Conservation (phyloP, 1,140 invertebrate species). For the Leptestheria dahalacensis region DNA sequence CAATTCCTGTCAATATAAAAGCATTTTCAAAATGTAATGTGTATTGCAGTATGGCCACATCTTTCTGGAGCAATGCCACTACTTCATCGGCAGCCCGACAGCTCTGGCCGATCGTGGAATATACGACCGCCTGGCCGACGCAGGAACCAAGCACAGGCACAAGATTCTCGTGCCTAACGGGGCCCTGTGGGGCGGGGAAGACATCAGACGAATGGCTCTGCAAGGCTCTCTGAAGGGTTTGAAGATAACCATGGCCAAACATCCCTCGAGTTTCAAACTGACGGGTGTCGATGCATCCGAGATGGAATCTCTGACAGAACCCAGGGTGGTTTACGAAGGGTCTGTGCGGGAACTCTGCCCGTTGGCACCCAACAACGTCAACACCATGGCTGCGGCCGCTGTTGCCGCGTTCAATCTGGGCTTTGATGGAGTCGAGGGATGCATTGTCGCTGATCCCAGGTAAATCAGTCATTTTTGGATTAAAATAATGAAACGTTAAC, state of each 20-base stretch:
- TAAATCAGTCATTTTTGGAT: slow-evolving; percentile 21
- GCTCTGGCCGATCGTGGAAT: slow-evolving; percentile 24
- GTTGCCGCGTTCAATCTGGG: slow-evolving; percentile 42
- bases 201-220: slow-evolving; percentile 44
- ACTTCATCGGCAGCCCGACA: slow-evolving; percentile 20
- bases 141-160: slow-evolving; percentile 22
- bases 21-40: too few species aligned
- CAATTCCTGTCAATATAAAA: too few species aligned
- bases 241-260: slow-evolving; percentile 43
- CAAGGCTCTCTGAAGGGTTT: slow-evolving; percentile 35
- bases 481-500: background rate
- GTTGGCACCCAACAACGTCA: slow-evolving; percentile 45
- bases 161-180: slow-evolving; percentile 40
- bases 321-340: slow-evolving; percentile 37
- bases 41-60: slow-evolving; percentile 30
- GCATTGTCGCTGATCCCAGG: slow-evolving; percentile 38
- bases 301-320: slow-evolving; percentile 9
- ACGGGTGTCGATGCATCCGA: slow-evolving; percentile 20
- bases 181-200: slow-evolving; percentile 45
- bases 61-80: slow-evolving; percentile 33
- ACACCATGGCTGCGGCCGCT: slow-evolving; percentile 42
- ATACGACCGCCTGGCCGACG: slow-evolving; percentile 18
- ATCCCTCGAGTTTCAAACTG: slow-evolving; percentile 38
- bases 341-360: slow-evolving; percentile 37
- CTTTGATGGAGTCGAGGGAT: slow-evolving; percentile 39